These are phyloP conservation scores for Heterochromis multidens DNA, from an alignment of 2,113 vertebrate genomes.

Conservation along the genomic window DNA sequence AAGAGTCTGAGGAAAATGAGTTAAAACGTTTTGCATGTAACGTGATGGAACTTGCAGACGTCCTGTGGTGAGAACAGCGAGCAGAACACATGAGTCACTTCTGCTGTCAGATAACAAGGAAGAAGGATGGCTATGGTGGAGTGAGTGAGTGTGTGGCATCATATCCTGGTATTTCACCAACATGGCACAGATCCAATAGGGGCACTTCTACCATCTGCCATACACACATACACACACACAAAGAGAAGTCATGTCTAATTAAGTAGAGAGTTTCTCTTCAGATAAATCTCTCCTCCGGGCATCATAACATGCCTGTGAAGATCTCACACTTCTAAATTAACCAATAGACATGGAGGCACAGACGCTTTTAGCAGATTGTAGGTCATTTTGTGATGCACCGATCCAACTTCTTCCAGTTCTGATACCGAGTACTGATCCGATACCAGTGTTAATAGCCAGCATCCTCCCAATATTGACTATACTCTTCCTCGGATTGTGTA, in stretches of 20 bases:
- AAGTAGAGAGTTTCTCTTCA: slow-evolving; percentile 6
- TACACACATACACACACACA: not conserved
- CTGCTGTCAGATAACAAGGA: slow-evolving; percentile 3
- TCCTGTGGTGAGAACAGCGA: slow-evolving; percentile 12
- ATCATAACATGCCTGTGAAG: not conserved
- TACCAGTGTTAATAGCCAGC: not conserved
- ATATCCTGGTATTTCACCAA: slow-evolving; percentile 25
- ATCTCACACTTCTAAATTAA: not conserved
- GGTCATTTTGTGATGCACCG: not conserved
- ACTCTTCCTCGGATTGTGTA: not conserved
- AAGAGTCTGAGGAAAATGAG: not conserved
- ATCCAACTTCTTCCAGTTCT: not conserved
- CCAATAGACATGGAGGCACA: not conserved
- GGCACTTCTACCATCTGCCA: slow-evolving; percentile 31
- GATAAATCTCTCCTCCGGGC: slow-evolving; percentile 12
- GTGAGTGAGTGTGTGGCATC: not conserved
- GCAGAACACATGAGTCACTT: slow-evolving; percentile 21
- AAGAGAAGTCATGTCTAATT: slow-evolving; percentile 15
- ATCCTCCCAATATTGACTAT: not conserved
- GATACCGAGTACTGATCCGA: not conserved
- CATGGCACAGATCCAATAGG: slow-evolving; percentile 2
- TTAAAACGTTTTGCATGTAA: not conserved
- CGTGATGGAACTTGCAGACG: slow-evolving; percentile 36
- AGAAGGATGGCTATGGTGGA: not conserved
- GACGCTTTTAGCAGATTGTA: not conserved